Evolutionary conservation across 2,888 invertebrate genomes (phyloP).

Genomic region (Parthenolecanium corni): DNA sequence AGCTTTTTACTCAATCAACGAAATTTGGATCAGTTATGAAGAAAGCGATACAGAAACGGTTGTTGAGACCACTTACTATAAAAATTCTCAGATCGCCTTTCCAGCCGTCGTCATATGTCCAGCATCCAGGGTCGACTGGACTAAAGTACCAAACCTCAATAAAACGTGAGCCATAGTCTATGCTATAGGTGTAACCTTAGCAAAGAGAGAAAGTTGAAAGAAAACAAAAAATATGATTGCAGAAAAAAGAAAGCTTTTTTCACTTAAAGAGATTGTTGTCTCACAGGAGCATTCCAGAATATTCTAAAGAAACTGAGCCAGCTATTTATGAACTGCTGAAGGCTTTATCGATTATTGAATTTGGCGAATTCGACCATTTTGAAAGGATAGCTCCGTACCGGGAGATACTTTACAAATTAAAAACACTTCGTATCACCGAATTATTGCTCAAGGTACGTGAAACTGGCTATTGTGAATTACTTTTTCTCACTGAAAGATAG

Average conservation of each 20-base stretch:
- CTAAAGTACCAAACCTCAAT: slow-evolving; percentile 32
- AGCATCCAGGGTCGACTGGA: slow-evolving; percentile 36
- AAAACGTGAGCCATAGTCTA: slow-evolving; percentile 3
- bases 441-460: slow-evolving; percentile 23
- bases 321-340: slow-evolving; percentile 29
- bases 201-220: not conserved
- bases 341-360: slow-evolving; percentile 34
- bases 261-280: not conserved
- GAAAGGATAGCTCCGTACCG: slow-evolving; percentile 28
- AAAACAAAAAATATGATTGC: not conserved
- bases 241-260: not conserved
- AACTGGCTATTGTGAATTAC: too few relatives aligned
- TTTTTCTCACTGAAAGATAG: too few relatives aligned
- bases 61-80: slow-evolving; percentile 36
- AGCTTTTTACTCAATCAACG: slow-evolving; percentile 23
- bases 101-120: slow-evolving; percentile 37
- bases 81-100: slow-evolving; percentile 36
- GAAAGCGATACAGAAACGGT: slow-evolving; percentile 35
- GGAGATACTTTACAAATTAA: not conserved
- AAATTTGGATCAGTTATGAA: slow-evolving; percentile 27
- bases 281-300: slow-evolving; percentile 7
- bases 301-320: slow-evolving; percentile 20
- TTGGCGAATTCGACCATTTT: slow-evolving; percentile 36
- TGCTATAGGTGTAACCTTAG: not conserved
- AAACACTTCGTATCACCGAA: slow-evolving; percentile 15